Evolutionary conservation across 2,888 invertebrate species (phyloP).

Genomic region (Serripes groenlandicus): DNA sequence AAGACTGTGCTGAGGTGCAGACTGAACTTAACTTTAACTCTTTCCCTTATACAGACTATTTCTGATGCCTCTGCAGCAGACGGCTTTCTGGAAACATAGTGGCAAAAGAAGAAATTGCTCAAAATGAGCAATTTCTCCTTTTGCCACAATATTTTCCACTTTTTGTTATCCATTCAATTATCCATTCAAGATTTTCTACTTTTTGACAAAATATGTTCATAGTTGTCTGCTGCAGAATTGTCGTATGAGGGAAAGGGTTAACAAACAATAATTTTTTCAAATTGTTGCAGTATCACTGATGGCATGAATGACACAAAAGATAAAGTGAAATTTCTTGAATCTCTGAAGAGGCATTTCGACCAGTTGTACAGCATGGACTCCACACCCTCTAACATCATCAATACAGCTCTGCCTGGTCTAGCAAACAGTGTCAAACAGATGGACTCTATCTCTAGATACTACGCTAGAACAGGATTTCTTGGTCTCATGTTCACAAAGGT

Average conservation of each 20-base stretch:
- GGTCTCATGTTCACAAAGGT: slow-evolving; percentile 86
- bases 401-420: slow-evolving; percentile 84
- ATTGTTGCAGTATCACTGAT: slow-evolving; percentile 85
- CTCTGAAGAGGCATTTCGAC: slow-evolving; percentile 84
- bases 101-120: neutral
- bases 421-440: slow-evolving; percentile 85
- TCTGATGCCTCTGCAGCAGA: neutral
- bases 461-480: slow-evolving; percentile 85
- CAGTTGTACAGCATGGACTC: slow-evolving; percentile 83
- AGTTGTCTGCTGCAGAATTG: too few species aligned
- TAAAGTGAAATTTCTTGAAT: slow-evolving; percentile 86
- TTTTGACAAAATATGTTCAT: too few species aligned
- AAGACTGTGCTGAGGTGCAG: too few species aligned
- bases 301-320: slow-evolving; percentile 86
- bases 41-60: neutral
- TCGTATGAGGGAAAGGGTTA: too few species aligned
- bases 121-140: neutral
- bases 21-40: too few species aligned
- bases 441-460: slow-evolving; percentile 86
- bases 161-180: too few species aligned
- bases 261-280: neutral
- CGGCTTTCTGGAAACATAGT: neutral
- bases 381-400: slow-evolving; percentile 83
- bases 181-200: too few species aligned
- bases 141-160: slow-evolving; percentile 3